phyloP scores from a whole-genome alignment of 1,140 invertebrate species.

The Agrypnia vestita region DNA sequence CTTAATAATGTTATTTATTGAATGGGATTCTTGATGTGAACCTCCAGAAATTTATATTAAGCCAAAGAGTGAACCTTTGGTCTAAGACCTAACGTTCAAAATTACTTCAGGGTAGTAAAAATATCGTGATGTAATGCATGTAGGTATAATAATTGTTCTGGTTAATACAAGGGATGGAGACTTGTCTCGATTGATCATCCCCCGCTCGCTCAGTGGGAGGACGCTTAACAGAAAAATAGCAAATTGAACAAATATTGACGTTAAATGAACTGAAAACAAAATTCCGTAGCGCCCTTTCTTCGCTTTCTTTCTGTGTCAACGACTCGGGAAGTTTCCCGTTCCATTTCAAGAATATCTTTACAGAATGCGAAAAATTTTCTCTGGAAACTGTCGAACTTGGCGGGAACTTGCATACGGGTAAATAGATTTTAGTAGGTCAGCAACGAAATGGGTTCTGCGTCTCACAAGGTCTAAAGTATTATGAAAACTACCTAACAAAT shows the following conservation, averaged over 20 bases:
- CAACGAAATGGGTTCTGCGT: background rate
- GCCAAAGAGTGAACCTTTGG: too few relatives aligned
- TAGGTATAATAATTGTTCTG: too few relatives aligned
- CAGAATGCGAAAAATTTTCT: constrained; percentile 2
- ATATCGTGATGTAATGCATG: too few relatives aligned
- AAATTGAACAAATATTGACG: background rate
- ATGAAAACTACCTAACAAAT: too few relatives aligned
- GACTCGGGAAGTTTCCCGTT: constrained; percentile 10
- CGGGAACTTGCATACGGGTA: background rate
- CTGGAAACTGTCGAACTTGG: background rate
- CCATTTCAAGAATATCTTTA: constrained; percentile 3
- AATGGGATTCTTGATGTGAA: too few relatives aligned
- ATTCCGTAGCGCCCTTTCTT: background rate
- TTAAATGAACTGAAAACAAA: constrained; percentile 22
- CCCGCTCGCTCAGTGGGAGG: background rate
- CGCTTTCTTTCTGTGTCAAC: constrained; percentile 14
- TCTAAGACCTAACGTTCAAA: too few relatives aligned
- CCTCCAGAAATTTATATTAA: too few relatives aligned
- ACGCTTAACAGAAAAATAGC: background rate
- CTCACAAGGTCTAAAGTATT: too few relatives aligned
- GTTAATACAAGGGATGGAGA: too few relatives aligned
- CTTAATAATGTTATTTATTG: too few relatives aligned
- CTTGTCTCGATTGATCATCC: too few relatives aligned
- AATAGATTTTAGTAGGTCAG: background rate
- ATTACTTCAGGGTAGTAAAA: too few relatives aligned